A percentile compares a stretch with the other conserved stretches of the same genome.
These are phyloP conservation scores for Sarotherodon lohbergeri DNA, from an alignment of 2,113 vertebrate species.

Conservation along the genomic window DNA sequence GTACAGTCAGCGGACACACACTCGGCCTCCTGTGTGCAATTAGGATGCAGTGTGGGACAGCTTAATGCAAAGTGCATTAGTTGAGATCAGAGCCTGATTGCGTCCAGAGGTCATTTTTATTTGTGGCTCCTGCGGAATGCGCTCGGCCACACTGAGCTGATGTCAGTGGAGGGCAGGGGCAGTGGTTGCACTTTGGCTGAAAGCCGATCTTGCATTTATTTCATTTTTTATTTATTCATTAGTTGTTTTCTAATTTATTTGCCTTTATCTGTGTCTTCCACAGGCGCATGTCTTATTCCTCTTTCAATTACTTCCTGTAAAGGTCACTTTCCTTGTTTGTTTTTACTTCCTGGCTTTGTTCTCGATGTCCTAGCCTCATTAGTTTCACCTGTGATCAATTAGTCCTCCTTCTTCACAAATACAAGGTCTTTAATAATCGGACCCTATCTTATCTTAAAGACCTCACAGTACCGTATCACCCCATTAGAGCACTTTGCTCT, in stretches of 20 bases:
- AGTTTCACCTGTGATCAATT: neutral
- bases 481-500: neutral
- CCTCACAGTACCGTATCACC: neutral
- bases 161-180: neutral
- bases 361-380: neutral
- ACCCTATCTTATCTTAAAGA: neutral
- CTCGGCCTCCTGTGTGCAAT: conserved; percentile 48
- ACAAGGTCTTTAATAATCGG: neutral
- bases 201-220: neutral
- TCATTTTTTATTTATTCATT: neutral
- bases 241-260: neutral
- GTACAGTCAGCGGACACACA: neutral
- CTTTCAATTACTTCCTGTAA: neutral
- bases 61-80: conserved; percentile 56
- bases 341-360: neutral
- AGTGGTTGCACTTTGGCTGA: neutral
- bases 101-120: conserved; percentile 22
- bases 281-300: neutral
- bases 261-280: neutral
- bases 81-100: conserved; percentile 47
- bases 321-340: neutral
- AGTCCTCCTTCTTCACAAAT: neutral
- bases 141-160: conserved; percentile 4
- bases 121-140: neutral
- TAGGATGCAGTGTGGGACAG: conserved; percentile 32